Base-by-base conservation (phyloP, 2,797 vertebrate species). In the Botia kubotai region DNA sequence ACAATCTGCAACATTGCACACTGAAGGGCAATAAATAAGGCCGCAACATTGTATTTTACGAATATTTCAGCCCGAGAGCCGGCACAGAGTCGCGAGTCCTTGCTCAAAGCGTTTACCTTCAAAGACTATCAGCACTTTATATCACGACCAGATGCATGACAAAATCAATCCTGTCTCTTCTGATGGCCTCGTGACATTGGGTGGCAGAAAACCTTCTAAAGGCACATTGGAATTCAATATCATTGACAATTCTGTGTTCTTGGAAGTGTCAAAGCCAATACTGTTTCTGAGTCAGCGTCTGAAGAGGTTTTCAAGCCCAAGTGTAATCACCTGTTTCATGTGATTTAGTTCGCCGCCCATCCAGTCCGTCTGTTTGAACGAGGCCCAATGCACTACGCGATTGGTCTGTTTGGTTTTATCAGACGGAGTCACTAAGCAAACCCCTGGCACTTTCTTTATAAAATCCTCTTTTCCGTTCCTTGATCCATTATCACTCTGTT, bases 191-290 rank as follows among this genome's bases (percentile, higher is more conserved):
- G 72, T 86, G 85, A 85, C 79, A 79, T 82, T 55, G 71, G 29
- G 19, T 26, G 19, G 68, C 48, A 67, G 83, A 26, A 84, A 80
- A 85, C 85, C 87, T 85, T 86, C 83, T 72, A 80, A 83, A 84
- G 90, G 85, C 82, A 87, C 89, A 91, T 87, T 77, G 90, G 89
- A 93, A 92, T 93, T 91, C 93, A 90, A 92, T 93, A 87, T 55
- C 89, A 91, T 87, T 88, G 93, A 93, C 77, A 84, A 82, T 76
- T 90, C 87, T 88, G 90, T 91, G 87, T 82, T 89, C 92, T 92
- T 91, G 86, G 84, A 86, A 85, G 89, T 91, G 89, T 92, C 91
- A 86, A 75, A 85, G 86, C 88, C 88, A 89, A 92, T 92, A 89
- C 87, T 76, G 87, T 89, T 88, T 85, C 81, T 82, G 83, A 89